Base-by-base conservation (phyloP, 1,140 invertebrate genomes). In the Pinna nobilis region DNA sequence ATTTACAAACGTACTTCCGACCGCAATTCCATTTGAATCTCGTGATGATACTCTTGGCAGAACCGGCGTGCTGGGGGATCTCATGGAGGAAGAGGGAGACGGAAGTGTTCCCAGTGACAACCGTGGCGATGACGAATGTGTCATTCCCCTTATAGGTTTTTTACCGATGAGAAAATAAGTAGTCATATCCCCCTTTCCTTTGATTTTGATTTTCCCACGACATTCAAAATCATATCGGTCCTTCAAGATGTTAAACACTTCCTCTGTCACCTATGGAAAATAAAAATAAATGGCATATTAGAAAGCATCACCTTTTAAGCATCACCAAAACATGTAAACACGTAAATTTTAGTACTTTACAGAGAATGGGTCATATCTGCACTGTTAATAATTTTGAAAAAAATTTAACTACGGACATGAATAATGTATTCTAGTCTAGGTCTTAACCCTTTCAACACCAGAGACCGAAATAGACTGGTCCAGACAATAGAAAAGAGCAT, bases 161-260 rank as follows among this genome's bases (percentile, higher is more conserved):
- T 71, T 51, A 23, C 82, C 75, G 0, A 77, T 53, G 37, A 99
- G 90, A 87, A 97, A 97, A 87, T 97, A 98, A 0, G 97, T 98
- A 32, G 93, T 94, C 57, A 98, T 90, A 23, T 94, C 96, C 15
- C 96, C 96, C 88, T 98, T 98, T 35, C 96, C 96, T 89, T 98
- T 98, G 1, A 98, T 95, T 76, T 92, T 95, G 3, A 94, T 97
- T 0, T 94, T 93, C 0, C 96, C 96, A 49, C 97, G 92, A 87
- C 96, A 97, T 72, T 95, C 93, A 77, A 96, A 95, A 7, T 93
- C 92, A 85, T 97, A 98, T 3, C 95, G 95, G 39, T 84, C 76
- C 57, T 78, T 80, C 9, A 88, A 65, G 3, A 82, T 67, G 32
- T 74, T 68, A 37, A 82, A 84, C 1, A 87, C 82, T 23, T 86